Evolutionary conservation across 2,888 invertebrate species (phyloP).

Genomic region (Rutpela maculata): DNA sequence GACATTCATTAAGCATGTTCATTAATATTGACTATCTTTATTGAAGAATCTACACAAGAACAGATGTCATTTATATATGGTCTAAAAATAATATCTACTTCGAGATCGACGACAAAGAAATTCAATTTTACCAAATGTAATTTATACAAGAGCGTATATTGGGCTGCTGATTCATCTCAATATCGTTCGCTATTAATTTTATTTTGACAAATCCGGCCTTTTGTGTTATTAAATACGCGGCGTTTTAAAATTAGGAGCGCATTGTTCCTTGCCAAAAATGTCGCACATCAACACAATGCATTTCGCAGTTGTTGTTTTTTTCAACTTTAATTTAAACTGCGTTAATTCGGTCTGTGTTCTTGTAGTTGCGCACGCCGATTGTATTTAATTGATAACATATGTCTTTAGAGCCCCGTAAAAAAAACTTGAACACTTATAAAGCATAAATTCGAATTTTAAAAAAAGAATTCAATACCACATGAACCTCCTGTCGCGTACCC

Average conservation of each 20-base stretch:
- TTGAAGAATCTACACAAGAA: slow-evolving; percentile 58
- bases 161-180: slow-evolving; percentile 9
- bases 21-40: slow-evolving; percentile 60
- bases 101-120: slow-evolving; percentile 50
- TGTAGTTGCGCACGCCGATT: neutral
- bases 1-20: slow-evolving; percentile 60
- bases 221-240: slow-evolving; percentile 1
- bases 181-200: slow-evolving; percentile 3
- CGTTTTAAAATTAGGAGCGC: slow-evolving; percentile 11
- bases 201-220: slow-evolving; percentile 21
- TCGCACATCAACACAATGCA: slow-evolving; percentile 13
- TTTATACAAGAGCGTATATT: neutral
- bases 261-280: slow-evolving; percentile 18
- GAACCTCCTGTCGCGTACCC: slow-evolving; percentile 65
- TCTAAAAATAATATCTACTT: slow-evolving; percentile 53
- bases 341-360: neutral
- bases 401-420: slow-evolving; percentile 29
- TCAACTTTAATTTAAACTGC: slow-evolving; percentile 8
- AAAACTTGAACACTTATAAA: slow-evolving; percentile 34
- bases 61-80: slow-evolving; percentile 57
- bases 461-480: slow-evolving; percentile 44
- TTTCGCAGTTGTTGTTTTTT: neutral
- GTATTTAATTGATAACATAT: slow-evolving; percentile 37
- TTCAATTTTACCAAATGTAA: slow-evolving; percentile 47
- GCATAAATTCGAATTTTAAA: slow-evolving; percentile 43